Evolutionary conservation across 2,113 vertebrate genomes (phyloP), one percentile per base, ranked within the genome.

Genomic region (Amblyopsis rosae): DNA sequence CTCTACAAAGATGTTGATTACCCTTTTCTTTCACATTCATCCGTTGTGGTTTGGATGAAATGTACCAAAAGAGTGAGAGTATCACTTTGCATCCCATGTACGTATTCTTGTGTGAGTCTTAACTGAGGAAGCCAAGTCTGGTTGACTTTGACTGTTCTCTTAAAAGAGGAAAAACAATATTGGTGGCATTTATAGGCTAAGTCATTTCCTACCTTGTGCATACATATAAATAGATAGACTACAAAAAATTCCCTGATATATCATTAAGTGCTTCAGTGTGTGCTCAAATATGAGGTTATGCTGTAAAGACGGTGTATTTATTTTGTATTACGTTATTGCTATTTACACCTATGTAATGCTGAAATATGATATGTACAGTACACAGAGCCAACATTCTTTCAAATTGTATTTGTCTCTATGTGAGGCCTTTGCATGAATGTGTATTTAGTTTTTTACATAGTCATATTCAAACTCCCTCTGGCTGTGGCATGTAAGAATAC

Each of bases 11-110:
- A 89, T 94, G 85, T 91, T 72, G 90, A 93, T 92, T 93, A 90
- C 89, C 90, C 88, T 93, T 72, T 94, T 92, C 90, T 90, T 95
- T 96, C 94, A 98, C 95, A 97, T 97, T 96, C 94, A 90, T 92
- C 87, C 88, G 83, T 93, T 91, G 83, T 87, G 88, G 87, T 81
- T 91, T 80, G 73, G 77, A 90, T 80, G 65, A 60, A 62, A 81
- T 46, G 70, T 70, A 90, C 73, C 78, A 67, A 70, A 80, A 71
- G 76, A 88, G 83, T 61, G 51, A 77, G 81, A 65, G 75, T 72
- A 71, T 88, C 85, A 58, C 90, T 35, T 78, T 87, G 88, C 93
- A 94, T 95, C 95, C 95, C 91, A 94, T 92, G 91, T 92, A 87
- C 93, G 92, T 95, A 41, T 92, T 94, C 92, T 92, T 94, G 93